Percentiles rank a stretch among this genome's conserved stretches.
These are phyloP conservation scores for Acanthaster planci DNA, from an alignment of 35 echinoderm and acorn worm species.

Conservation along the genomic window DNA sequence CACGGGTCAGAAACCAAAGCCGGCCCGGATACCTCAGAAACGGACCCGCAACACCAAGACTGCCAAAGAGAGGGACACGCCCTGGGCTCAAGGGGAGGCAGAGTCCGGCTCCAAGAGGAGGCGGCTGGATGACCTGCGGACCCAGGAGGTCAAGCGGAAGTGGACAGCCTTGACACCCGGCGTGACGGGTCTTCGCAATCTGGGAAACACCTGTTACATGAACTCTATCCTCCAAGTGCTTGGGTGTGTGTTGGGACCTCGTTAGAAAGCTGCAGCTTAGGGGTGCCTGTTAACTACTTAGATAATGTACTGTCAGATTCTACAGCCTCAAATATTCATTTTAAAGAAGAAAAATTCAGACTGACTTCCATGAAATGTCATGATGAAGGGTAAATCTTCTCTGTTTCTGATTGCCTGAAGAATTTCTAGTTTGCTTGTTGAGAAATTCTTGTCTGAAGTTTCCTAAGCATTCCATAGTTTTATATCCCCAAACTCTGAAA, in stretches of 20 bases:
- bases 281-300: too few relatives aligned
- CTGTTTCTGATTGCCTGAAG: too few relatives aligned
- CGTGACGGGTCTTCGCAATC: conserved; percentile 87
- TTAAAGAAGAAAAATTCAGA: too few relatives aligned
- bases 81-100: neutral
- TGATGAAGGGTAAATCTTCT: too few relatives aligned
- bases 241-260: conserved; percentile 39
- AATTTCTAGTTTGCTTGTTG: too few relatives aligned
- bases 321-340: neutral
- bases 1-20: conserved; percentile 37
- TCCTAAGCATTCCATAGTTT: neutral
- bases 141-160: conserved; percentile 48
- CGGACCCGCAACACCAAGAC: conserved; percentile 3
- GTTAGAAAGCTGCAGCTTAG: too few relatives aligned
- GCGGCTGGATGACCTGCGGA: neutral
- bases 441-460: too few relatives aligned
- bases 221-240: conserved; percentile 92
- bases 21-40: conserved; percentile 32
- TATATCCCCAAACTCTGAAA: too few relatives aligned
- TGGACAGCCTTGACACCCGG: conserved; percentile 88
- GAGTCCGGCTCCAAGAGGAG: neutral
- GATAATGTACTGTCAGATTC: neutral
- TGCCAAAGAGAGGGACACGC: neutral
- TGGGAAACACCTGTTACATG: conserved; percentile 98
- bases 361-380: too few relatives aligned